These are phyloP conservation scores for Lordiphosa mommai DNA, from an alignment of 1,140 invertebrate genomes.

Conservation along the genomic window DNA sequence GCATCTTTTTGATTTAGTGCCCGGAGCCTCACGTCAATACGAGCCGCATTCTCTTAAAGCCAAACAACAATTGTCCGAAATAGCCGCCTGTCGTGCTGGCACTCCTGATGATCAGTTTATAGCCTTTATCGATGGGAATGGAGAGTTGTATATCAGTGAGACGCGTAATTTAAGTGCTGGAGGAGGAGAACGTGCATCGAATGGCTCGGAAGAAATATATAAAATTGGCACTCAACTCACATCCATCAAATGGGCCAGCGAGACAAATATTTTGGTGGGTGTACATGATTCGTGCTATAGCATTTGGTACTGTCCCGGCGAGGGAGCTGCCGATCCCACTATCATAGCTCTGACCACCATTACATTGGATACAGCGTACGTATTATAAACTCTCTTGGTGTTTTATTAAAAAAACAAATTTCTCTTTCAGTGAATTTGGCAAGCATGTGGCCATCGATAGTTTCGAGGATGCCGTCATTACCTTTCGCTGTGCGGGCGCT, in stretches of 20 bases:
- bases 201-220: conserved; percentile 79
- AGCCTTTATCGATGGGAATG: conserved; percentile 90
- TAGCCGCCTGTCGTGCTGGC: conserved; percentile 89
- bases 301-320: conserved; percentile 92
- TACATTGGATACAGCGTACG: conserved; percentile 82
- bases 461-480: conserved; percentile 84
- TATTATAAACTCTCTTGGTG: conserved; percentile 67
- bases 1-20: conserved; percentile 89
- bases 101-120: conserved; percentile 84
- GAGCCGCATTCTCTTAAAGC: conserved; percentile 82
- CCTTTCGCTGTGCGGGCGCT: conserved; percentile 69
- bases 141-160: conserved; percentile 88
- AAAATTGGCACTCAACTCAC: conserved; percentile 91
- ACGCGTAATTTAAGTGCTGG: conserved; percentile 80
- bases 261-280: conserved; percentile 90
- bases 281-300: conserved; percentile 90
- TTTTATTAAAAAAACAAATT: conserved; percentile 5
- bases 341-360: conserved; percentile 81
- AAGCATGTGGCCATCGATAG: conserved; percentile 88
- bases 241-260: conserved; percentile 90
- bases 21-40: conserved; percentile 87
- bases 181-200: conserved; percentile 25
- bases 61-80: conserved; percentile 84
- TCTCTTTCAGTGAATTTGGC: conserved; percentile 80
- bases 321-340: conserved; percentile 87